Evolutionary conservation across 2,113 vertebrate species (phyloP), one percentile per base, ranked within the genome.

Genomic region (Baryphthengus martii): DNA sequence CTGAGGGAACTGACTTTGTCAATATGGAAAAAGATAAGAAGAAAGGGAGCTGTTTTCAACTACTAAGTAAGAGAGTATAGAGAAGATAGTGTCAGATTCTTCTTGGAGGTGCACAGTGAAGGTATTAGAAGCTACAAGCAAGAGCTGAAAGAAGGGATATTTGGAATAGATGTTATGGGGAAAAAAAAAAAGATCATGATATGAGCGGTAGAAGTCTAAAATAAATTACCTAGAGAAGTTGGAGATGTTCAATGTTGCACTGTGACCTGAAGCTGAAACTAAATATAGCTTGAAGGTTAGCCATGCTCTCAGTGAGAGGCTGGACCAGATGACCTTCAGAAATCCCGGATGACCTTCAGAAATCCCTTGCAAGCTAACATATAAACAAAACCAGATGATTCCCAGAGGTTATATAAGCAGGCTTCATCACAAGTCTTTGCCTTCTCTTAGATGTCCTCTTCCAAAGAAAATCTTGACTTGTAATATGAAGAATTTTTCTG

Each of bases 151-250:
- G 4, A n/a, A 31, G 2, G 3, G 6, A 84, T 87, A 80, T 28
- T 76, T 10, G 63, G 12, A 84, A 55, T 7, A 35, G 11, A 40
- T 37, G 37, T 55, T 35, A 52, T 10, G 15, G 12, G 20, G 17
- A 19, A 56, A 33, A 55, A 2, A 39, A 66, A 70, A 37, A 26
- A 21, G 5, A 4, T 15, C 8, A 25, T 1, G 0, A 18, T 40
- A 2, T 37, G 12, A 63, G 14, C 35, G 12, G 15, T 45, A 19
- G 55, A 88, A 63, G 15, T 21, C 25, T n/a, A 9, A 7, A 65
- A 62, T 1, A 71, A 47, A 59, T 52, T 90, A 5, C 0, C 0
- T 10, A 44, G 24, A 52, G 13, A 20, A 6, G 5, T 19, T 59
- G 20, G 15, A 61, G 19, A 50, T 50, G 45, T 29, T 50, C 12